Evolutionary conservation across 2,113 vertebrate species (phyloP).

Genomic region (Anser cygnoides): DNA sequence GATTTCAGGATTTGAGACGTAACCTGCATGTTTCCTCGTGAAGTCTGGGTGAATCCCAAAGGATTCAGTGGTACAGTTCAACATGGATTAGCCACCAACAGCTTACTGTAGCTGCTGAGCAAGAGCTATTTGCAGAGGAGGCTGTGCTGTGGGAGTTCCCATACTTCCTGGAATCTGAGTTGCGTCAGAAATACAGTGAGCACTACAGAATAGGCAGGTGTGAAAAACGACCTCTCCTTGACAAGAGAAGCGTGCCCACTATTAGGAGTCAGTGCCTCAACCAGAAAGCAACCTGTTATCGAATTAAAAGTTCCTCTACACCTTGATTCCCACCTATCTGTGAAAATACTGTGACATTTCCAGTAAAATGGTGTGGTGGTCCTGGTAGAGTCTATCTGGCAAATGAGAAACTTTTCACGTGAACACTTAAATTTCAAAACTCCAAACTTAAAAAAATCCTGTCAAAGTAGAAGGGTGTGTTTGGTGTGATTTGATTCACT

Average conservation of each 20-base stretch:
- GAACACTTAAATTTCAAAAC: neutral
- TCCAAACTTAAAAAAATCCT: neutral
- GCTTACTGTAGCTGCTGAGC: neutral
- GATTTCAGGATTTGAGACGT: neutral
- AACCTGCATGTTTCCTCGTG: neutral
- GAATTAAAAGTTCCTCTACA: neutral
- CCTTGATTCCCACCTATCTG: neutral
- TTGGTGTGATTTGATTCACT: neutral
- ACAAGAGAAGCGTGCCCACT: neutral
- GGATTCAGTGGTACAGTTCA: neutral
- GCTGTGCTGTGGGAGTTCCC: neutral
- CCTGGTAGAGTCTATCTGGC: neutral
- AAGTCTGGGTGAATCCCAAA: neutral
- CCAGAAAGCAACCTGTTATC: neutral
- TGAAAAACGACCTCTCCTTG: neutral
- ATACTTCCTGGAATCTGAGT: neutral
- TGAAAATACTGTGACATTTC: neutral
- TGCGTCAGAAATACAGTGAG: neutral
- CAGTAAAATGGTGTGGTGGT: neutral
- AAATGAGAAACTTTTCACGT: neutral
- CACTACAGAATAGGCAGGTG: neutral
- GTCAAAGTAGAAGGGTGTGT: neutral
- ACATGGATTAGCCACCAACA: neutral
- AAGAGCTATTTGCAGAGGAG: neutral
- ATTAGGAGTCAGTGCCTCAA: neutral